Base-by-base conservation (phyloP, 2,888 invertebrate species). In the Drosophila yooni region DNA sequence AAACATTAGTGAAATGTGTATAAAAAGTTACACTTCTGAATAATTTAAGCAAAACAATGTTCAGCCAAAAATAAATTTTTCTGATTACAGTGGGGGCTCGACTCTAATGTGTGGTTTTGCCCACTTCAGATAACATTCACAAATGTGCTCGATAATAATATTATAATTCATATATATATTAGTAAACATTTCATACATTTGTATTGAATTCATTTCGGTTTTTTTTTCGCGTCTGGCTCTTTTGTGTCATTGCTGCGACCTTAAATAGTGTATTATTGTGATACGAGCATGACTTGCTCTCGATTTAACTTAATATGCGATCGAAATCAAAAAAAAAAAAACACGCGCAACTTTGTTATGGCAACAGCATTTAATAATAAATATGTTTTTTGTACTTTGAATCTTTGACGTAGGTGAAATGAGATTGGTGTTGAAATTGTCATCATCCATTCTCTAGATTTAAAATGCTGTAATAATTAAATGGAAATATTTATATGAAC, bases 181-280 rank as follows among this genome's bases (percentile, higher is more conserved):
- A 36, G 57, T 18, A 6, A 25, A 1, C 6, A 53, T 46, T n/a
- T 53, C 15, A 10, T 50, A 31, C 31, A 68, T 54, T 36, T 46
- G 18, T 58, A 38, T 31, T 33, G 15, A 25, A 18, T 2, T 27
- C 13, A 18, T 34, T 51, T 58, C 13, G 50, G 13, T 38, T 29
- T 15, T 11, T 13, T 38, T 29, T 15, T 11, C 10, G 4, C 7
- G 15, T 3, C 21, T 15, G 13, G 3, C 29, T 21, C 10, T 4
- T 50, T 36, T 43, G 60, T 70, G 81, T 70, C 78, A 80, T 81
- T 80, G 78, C 48, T 31, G 31, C 27, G 73, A 81, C 79, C 72
- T 81, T 58, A 51, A 59, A 61, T 66, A 48, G 51, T 57, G 52
- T 77, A 63, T 70, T 21, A 36, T 40, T 64, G 15, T 65, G 56